Base-by-base conservation (phyloP, 2,888 invertebrate species). In the Anarsia innoxiella region DNA sequence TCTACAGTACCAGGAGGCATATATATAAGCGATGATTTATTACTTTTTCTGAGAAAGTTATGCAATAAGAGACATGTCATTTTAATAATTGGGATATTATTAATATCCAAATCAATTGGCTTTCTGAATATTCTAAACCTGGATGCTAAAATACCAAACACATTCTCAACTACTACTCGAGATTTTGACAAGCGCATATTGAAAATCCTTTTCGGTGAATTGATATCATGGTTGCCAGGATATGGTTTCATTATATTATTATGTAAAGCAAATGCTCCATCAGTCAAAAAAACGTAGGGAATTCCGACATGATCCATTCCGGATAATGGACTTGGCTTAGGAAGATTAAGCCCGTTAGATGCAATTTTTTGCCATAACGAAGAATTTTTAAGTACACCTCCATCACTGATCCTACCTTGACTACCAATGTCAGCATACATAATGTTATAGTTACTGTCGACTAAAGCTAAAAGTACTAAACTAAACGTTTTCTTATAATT, bases 391-490 rank as follows among this genome's bases (percentile, higher is more conserved):
- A 45, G 40, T 4, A 45, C 35, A 6, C 40, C 39, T 15, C 36
- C 36, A 15, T 37, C 42, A 19, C 36, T 44, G 12, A 44, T 46
- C 37, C 43, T 41, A n/a, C 44, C 46, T 25, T 34, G 42, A 23
- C 27, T 5, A 9, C 36, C 36, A 2, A 40, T 41, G 35, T 43
- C 51, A 1, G 42, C 49, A 23, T 45, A 54, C 33, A 55, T 44
- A 49, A 58, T 57, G 37, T 51, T 50, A 26, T 58, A 62, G 10
- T 59, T 41, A 41, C 44, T 44, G 48, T 63, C 56, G 10, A 62
- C 59, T 45, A 59, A 31, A 2, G 56, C 59, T 39, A 60, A 34
- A 1, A 63, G 47, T 15, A 53, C 49, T 43, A 56, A n/a, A 23
- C 43, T 44, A 35, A 44, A 42, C 28, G 33, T 40, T 25, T 51